These are phyloP conservation scores for Empidonax alnorum DNA, from an alignment of 2,113 vertebrate genomes.

Conservation along the genomic window DNA sequence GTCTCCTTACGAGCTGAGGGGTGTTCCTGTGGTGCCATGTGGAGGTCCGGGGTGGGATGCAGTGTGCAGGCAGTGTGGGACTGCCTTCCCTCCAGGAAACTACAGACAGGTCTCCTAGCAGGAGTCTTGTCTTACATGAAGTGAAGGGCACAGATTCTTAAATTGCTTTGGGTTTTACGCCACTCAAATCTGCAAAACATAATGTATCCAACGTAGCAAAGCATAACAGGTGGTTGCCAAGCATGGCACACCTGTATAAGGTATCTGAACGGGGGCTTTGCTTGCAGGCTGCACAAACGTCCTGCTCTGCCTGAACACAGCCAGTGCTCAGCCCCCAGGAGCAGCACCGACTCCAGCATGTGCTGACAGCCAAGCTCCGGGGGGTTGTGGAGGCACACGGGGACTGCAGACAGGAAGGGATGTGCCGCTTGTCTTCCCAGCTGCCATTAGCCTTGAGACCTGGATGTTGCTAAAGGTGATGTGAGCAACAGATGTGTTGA, in stretches of 20 bases:
- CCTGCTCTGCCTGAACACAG: background rate
- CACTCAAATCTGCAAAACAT: background rate
- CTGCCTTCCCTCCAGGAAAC: background rate
- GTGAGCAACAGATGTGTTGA: background rate
- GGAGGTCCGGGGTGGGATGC: background rate
- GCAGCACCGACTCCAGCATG: rapidly evolving
- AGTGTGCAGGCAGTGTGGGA: background rate
- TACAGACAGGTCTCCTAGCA: background rate
- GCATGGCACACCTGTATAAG: rapidly evolving
- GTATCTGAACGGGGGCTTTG: background rate
- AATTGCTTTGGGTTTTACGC: background rate
- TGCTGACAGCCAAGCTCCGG: background rate
- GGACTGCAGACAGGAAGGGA: background rate
- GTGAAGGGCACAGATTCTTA: background rate
- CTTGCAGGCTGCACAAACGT: background rate
- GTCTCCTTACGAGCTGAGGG: background rate
- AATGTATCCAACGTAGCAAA: background rate
- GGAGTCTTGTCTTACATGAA: background rate
- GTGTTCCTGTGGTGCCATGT: rapidly evolving
- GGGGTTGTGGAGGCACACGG: rapidly evolving
- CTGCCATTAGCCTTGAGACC: background rate
- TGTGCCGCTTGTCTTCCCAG: background rate
- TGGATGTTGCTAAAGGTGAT: background rate
- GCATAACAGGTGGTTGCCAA: background rate
- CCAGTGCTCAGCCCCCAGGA: background rate